Evolutionary conservation across 2,797 vertebrate genomes (phyloP).

Genomic region (Cryptoblepharus egeriae): DNA sequence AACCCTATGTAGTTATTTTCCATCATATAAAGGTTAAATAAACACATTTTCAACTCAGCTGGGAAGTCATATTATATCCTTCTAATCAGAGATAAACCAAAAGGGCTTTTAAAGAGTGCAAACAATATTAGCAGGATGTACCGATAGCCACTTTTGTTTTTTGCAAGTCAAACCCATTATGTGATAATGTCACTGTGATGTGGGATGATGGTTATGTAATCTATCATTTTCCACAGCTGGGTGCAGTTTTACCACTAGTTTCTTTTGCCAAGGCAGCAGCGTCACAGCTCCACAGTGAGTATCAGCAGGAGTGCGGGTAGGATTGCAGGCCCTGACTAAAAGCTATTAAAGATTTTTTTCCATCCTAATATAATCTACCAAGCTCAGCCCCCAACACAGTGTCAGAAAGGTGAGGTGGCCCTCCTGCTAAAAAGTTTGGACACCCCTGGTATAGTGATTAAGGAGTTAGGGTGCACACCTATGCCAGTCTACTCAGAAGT

Average conservation of each 20-base stretch:
- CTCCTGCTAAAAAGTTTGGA: too few species aligned
- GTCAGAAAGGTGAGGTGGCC: too few species aligned
- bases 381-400: too few species aligned
- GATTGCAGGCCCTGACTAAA: too few species aligned
- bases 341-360: too few species aligned
- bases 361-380: too few species aligned
- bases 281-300: neutral
- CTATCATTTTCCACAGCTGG: neutral
- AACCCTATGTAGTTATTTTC: neutral
- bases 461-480: too few species aligned
- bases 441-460: too few species aligned
- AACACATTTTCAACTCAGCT: constrained; percentile 2
- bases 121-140: neutral
- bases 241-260: neutral
- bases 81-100: neutral
- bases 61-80: neutral
- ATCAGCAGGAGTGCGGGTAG: too few species aligned
- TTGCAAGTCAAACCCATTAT: neutral
- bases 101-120: neutral
- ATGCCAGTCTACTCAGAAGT: too few species aligned
- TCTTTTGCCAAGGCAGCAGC: neutral
- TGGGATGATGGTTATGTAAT: neutral
- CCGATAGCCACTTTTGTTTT: neutral
- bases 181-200: neutral
- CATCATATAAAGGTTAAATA: neutral